These are phyloP conservation scores for Cephus runcator DNA, from an alignment of 2,888 invertebrate genomes.

Conservation along the genomic window DNA sequence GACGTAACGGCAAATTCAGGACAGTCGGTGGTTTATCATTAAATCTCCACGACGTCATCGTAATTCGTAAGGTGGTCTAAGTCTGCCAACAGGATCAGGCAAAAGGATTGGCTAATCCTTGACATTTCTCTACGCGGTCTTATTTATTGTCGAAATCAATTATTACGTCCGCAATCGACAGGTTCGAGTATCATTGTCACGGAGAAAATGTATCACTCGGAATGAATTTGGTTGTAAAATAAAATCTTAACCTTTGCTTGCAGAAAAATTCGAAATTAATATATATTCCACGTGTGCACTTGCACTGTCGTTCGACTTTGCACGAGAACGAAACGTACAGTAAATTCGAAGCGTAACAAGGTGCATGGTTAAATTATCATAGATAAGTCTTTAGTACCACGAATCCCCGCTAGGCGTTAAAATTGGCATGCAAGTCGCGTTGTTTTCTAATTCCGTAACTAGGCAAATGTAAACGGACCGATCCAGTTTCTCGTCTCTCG, in stretches of 20 bases:
- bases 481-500: constrained; percentile 13
- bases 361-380: too few species aligned
- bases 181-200: not conserved
- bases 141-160: not conserved
- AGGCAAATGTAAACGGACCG: constrained; percentile 11
- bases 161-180: not conserved
- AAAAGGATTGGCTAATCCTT: not conserved
- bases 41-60: not conserved
- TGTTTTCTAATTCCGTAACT: constrained; percentile 15
- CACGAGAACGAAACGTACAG: not conserved
- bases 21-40: not conserved
- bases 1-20: not conserved
- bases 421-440: not conserved
- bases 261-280: not conserved
- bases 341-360: not conserved
- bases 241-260: not conserved
- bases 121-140: not conserved
- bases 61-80: not conserved
- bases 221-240: not conserved
- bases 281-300: not conserved
- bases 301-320: not conserved
- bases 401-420: not conserved
- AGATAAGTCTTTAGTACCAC: not conserved
- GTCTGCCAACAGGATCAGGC: not conserved
- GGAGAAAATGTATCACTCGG: not conserved